Evolutionary conservation across 2,113 vertebrate species (phyloP), one percentile per base, ranked within the genome.

Genomic region (Ia io): DNA sequence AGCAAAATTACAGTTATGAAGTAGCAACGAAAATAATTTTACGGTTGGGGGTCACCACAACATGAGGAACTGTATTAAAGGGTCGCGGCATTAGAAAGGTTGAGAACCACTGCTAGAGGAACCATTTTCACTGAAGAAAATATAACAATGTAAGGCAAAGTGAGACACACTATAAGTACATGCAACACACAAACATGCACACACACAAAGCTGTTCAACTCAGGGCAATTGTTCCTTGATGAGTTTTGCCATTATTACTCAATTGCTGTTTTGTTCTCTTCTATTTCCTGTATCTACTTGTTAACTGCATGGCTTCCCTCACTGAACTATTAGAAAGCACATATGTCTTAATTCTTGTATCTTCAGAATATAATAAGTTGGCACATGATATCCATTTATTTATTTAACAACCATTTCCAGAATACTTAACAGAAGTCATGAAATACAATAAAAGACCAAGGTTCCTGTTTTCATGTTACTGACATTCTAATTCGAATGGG

Each of bases 351-450:
- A 79, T 88, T 84, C n/a, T 90, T 95, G 1, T 40, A 28, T 74
- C 53, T 76, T 78, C 6, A 84, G 10, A 92, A 40, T 35, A 51
- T 67, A 85, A 25, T 79, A 78, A 6, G 92, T 92, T 71, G 73
- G 32, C 22, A 63, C 32, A 63, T 70, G 79, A 61, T 30, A 76
- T 42, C 74, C 13, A 11, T 20, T 61, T 37, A 44, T 65, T 63
- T 73, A 91, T 94, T 88, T 44, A 91, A 61, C 63, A 91, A 56
- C 8, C 76, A 82, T 93, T 96, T 85, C 61, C 70, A 47, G 49
- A 90, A 35, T 35, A 73, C 28, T 84, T 92, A 77, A 25, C 23
- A 1, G 35, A 89, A 73, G 47, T 76, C n/a, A 37, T 90, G 28
- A 88, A 90, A 78, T 92, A n/a, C 0, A 47, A 20, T 51, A 28